Evolutionary conservation across 1,140 invertebrate genomes (phyloP), one percentile per base, ranked within the genome.

Genomic region (Drosophila littoralis): DNA sequence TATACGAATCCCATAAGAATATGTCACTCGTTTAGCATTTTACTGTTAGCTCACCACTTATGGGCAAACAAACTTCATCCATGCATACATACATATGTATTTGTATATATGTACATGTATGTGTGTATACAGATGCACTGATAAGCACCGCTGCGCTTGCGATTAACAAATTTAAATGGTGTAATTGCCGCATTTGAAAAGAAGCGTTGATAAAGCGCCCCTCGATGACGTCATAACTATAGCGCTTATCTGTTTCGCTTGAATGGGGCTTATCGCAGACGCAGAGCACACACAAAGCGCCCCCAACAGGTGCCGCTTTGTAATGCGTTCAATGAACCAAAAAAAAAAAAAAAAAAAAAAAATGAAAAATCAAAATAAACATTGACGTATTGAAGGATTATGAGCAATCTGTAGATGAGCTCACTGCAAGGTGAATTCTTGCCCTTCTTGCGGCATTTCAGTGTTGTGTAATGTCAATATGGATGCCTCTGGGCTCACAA

Each of bases 241-340:
- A 46, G 42, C 9, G 35, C 55, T 67, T 73, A 67, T 71, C 52
- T 43, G 46, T 36, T 35, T 51, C 38, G 58, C 57, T 52, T 46
- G 15, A 40, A 40, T 58, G 13, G 33, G 32, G 36, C 65, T 69
- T 61, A 61, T 68, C 46, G 17, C 38, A 15, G n/a, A n/a, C n/a
- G n/a, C 10, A 32, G 15, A 7, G n/a, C 17, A 48, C 32, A 60
- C 58, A 60, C 7, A 60, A n/a, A 45, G 12, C 10, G 33, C 0
- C 9, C n/a, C 22, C 60, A 63, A 51, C 60, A 63, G 60, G 60
- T 63, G 60, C 36, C 35, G 35, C 36, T 42, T 32, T 42, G 35
- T 33, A 58, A 38, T 60, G 22, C 71, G 65, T 69, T 61, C 71
- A 74, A 36, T 57, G 57, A 74, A 57, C 65, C 45, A 69, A 43